Base-by-base conservation (phyloP, 2,113 vertebrate species). In the Danionella cerebrum region DNA sequence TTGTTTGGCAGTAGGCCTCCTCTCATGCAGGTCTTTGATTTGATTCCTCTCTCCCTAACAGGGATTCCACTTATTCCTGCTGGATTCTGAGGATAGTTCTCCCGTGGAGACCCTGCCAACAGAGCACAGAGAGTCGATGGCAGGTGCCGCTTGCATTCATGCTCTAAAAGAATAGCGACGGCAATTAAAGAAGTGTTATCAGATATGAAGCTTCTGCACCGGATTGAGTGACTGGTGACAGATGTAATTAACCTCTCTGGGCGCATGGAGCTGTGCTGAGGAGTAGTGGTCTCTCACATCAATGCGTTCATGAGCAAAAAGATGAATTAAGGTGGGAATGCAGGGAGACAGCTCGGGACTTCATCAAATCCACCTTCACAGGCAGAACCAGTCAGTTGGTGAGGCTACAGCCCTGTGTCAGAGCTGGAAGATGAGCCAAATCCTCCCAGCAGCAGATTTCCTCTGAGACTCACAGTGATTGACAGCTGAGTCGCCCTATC, bases 51-150 rank as follows among this genome's bases (percentile, higher is more conserved):
- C 50, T 63, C 57, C 81, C 77, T 73, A 75, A 65, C 71, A 53
- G 41, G 44, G 64, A 33, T 24, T 29, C 31, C 47, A 29, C 19
- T 38, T 42, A 19, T 42, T 50, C 57, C 35, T 54, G 24, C 33
- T 51, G 67, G 76, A 78, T 70, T 71, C 70, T 60, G 9, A 52
- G 51, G 72, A 74, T 87, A 83, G 73, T 69, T 72, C 69, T 66
- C 76, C 80, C 75, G 68, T 59, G 66, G 66, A 76, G 77, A 79
- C 69, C 84, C 87, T 88, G 87, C 72, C 82, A 79, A 87, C 80
- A 86, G 80, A 87, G 74, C 67, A 88, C 78, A 86, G 63, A 85
- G 47, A 86, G 57, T n/a, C n/a, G n/a, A n/a, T 83, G 38, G 52
- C 14, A 6, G 24, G 4, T 19, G 42, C 16, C 18, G 62, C 68